These are phyloP conservation scores for Trigoniulus corallinus DNA, from an alignment of 1,140 invertebrate species.

Conservation along the genomic window DNA sequence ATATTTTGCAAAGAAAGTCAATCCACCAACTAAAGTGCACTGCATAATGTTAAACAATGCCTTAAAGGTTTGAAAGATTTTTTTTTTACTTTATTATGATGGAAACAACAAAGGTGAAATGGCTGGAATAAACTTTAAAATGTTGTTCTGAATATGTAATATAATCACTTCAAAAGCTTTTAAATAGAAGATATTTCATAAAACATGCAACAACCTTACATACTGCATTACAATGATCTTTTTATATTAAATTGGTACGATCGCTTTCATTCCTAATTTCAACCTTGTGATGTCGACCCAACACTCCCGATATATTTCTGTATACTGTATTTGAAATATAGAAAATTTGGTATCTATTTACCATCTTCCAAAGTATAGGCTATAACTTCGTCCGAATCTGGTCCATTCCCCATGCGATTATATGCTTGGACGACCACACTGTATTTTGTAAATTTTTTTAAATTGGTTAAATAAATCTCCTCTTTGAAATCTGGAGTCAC, in stretches of 20 bases:
- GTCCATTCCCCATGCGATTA: constrained; percentile 38
- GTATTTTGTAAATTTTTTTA: constrained; percentile 24
- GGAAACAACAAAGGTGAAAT: too few species aligned
- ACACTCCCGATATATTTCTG: not conserved
- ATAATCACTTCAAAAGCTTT: too few species aligned
- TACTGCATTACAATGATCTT: not conserved
- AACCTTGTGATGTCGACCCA: not conserved
- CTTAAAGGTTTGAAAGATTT: too few species aligned
- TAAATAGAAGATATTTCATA: too few species aligned
- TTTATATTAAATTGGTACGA: not conserved
- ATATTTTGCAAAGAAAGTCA: too few species aligned
- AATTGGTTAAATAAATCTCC: constrained; percentile 13
- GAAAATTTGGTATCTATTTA: constrained; percentile 27
- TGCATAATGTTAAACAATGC: too few species aligned
- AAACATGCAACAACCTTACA: too few species aligned
- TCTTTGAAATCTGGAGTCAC: constrained; percentile 7
- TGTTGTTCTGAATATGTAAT: too few species aligned
- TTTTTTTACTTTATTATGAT: too few species aligned
- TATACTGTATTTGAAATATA: not conserved
- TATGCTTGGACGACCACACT: constrained; percentile 26
- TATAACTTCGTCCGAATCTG: constrained; percentile 49
- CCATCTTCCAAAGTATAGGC: constrained; percentile 68
- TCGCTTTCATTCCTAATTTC: not conserved
- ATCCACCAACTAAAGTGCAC: too few species aligned
- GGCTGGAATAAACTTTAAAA: too few species aligned